phyloP scores from a whole-genome alignment of 2,888 invertebrate species.

The Prostheceraeus crozeri region DNA sequence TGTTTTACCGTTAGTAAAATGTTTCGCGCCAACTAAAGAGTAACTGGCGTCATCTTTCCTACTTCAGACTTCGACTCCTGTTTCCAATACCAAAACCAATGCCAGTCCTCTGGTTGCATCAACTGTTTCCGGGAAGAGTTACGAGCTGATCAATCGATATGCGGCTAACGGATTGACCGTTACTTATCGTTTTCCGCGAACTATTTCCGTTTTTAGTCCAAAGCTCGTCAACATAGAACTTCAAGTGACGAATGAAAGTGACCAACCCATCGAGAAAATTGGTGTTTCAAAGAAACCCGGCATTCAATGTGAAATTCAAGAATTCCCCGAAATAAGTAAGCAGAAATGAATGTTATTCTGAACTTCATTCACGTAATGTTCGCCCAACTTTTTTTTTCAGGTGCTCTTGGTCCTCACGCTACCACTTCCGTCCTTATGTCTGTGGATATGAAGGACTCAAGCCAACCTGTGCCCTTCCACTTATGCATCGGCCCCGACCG shows the following conservation, averaged over 20 bases:
- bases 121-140: too few relatives aligned
- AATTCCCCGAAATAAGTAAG: neutral
- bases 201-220: slow-evolving; percentile 62
- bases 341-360: slow-evolving; percentile 14
- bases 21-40: too few relatives aligned
- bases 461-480: slow-evolving; percentile 75
- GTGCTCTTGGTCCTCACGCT: slow-evolving; percentile 63
- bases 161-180: slow-evolving; percentile 58
- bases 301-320: neutral
- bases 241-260: slow-evolving; percentile 5
- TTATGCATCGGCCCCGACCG: slow-evolving; percentile 58
- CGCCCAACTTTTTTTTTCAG: slow-evolving; percentile 42
- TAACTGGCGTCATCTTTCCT: too few relatives aligned
- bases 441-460: slow-evolving; percentile 84
- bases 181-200: slow-evolving; percentile 66
- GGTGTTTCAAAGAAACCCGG: neutral
- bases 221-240: slow-evolving; percentile 7
- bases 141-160: slow-evolving; percentile 53
- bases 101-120: too few relatives aligned
- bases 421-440: slow-evolving; percentile 68
- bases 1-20: too few relatives aligned
- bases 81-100: too few relatives aligned
- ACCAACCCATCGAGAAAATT: slow-evolving; percentile 1
- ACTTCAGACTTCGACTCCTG: too few relatives aligned
- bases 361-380: slow-evolving; percentile 17